Percentiles rank a stretch among this genome's conserved stretches.
Evolutionary conservation across 2,797 vertebrate genomes (phyloP).

Genomic region (Apogon hyalosoma): DNA sequence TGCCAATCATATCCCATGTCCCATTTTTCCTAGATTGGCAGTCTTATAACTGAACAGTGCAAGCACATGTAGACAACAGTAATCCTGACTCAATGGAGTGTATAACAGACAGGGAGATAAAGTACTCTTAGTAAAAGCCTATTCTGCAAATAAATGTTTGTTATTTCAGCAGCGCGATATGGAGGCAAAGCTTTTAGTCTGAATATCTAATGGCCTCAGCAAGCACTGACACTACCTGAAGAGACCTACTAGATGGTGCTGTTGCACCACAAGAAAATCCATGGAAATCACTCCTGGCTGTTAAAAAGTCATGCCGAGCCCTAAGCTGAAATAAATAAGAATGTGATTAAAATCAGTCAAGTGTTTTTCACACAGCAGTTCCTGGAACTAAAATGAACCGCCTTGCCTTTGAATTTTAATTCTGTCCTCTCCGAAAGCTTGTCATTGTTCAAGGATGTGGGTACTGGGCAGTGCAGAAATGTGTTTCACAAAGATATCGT

Average conservation of each 20-base stretch:
- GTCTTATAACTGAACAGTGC: conserved; percentile 30
- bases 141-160: conserved; percentile 66
- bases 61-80: conserved; percentile 53
- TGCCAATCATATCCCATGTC: conserved; percentile 46
- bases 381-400: conserved; percentile 77
- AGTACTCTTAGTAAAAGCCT: conserved; percentile 48
- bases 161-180: conserved; percentile 37
- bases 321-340: conserved; percentile 81
- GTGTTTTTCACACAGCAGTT: conserved; percentile 78
- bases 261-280: conserved; percentile 53
- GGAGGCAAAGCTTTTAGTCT: conserved; percentile 36
- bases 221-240: conserved; percentile 5
- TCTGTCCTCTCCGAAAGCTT: conserved; percentile 76
- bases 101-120: conserved; percentile 58
- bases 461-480: conserved; percentile 74
- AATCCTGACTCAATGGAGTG: conserved; percentile 49
- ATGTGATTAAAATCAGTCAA: conserved; percentile 85
- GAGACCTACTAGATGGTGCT: conserved; percentile 74
- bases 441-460: conserved; percentile 80
- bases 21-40: conserved; percentile 39
- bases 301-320: conserved; percentile 63
- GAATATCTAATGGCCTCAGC: conserved; percentile 40
- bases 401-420: conserved; percentile 81
- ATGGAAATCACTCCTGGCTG: conserved; percentile 34
- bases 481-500: conserved; percentile 80